phyloP scores from a whole-genome alignment of 1,140 invertebrate species.

The Drosophila repleta region DNA sequence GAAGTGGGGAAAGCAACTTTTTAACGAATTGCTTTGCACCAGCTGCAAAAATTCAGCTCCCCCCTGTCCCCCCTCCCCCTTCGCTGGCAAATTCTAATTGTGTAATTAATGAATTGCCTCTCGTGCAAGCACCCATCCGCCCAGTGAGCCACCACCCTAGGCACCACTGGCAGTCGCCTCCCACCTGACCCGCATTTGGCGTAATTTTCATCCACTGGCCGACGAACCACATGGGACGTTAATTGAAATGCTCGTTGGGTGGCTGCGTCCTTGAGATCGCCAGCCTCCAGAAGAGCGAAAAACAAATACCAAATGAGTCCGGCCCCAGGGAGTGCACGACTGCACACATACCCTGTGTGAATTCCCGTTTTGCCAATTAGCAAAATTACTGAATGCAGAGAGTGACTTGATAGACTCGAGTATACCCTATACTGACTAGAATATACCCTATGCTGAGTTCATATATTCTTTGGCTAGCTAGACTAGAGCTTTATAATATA shows the following conservation, averaged over 20 bases:
- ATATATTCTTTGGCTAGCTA: too few species aligned
- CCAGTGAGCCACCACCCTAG: too few species aligned
- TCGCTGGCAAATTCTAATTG: conserved; percentile 61
- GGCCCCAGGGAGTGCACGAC: not conserved
- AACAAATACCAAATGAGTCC: conserved; percentile 1
- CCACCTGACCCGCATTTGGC: conserved; percentile 10
- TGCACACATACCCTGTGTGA: conserved; percentile 6
- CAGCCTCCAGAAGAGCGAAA: conserved; percentile 36
- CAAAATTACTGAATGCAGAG: too few species aligned
- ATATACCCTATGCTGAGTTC: too few species aligned
- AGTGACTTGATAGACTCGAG: too few species aligned
- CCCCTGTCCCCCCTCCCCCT: not conserved
- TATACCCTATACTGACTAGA: too few species aligned
- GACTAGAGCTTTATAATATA: too few species aligned
- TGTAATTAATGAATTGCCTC: conserved; percentile 74
- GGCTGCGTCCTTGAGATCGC: conserved; percentile 51
- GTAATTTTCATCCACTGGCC: conserved; percentile 15
- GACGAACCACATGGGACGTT: conserved; percentile 46
- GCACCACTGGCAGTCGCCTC: not conserved
- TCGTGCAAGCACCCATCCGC: conserved; percentile 6
- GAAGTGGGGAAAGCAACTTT: conserved; percentile 38
- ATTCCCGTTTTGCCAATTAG: not conserved
- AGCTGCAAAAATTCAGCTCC: conserved; percentile 8
- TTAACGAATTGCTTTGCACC: conserved; percentile 62
- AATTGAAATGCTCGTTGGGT: conserved; percentile 61